Evolutionary conservation across 2,888 invertebrate genomes (phyloP).

Genomic region (Drymonia ruficornis): DNA sequence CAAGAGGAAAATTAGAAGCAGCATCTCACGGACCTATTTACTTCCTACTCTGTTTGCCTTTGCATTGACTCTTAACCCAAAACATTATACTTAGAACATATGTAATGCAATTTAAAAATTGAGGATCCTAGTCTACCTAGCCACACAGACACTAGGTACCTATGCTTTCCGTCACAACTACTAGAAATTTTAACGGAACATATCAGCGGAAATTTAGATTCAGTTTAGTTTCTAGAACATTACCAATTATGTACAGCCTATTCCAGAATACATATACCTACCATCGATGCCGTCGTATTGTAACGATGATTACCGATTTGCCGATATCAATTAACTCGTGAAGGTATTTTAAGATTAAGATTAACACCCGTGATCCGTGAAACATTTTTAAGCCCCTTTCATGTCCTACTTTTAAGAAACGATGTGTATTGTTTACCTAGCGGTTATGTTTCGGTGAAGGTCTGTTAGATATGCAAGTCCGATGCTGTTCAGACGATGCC

Average conservation of each 20-base stretch:
- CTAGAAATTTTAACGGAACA: neutral
- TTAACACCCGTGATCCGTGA: slow-evolving; percentile 42
- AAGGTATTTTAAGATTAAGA: slow-evolving; percentile 46
- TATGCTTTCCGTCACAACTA: too few species aligned
- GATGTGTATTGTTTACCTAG: slow-evolving; percentile 20
- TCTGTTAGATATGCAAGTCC: slow-evolving; percentile 1
- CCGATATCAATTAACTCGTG: slow-evolving; percentile 49
- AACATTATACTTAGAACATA: slow-evolving; percentile 13
- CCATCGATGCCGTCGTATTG: slow-evolving; percentile 48
- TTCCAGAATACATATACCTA: slow-evolving; percentile 55
- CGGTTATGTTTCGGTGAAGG: slow-evolving; percentile 5
- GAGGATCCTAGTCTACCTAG: neutral
- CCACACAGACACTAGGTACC: too few species aligned
- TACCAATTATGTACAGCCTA: slow-evolving; percentile 63
- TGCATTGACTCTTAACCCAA: slow-evolving; percentile 32
- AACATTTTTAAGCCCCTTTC: slow-evolving; percentile 37
- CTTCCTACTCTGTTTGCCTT: slow-evolving; percentile 44
- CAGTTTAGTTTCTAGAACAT: slow-evolving; percentile 49
- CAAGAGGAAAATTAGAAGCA: slow-evolving; percentile 68
- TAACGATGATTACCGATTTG: slow-evolving; percentile 53
- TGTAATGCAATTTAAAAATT: slow-evolving; percentile 7
- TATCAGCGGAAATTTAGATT: slow-evolving; percentile 49
- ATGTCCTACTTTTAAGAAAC: slow-evolving; percentile 34
- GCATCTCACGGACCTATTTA: slow-evolving; percentile 49
- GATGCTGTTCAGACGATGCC: neutral